These are phyloP conservation scores for Poeciliopsis prolifica DNA, from an alignment of 2,113 vertebrate genomes.

Conservation along the genomic window DNA sequence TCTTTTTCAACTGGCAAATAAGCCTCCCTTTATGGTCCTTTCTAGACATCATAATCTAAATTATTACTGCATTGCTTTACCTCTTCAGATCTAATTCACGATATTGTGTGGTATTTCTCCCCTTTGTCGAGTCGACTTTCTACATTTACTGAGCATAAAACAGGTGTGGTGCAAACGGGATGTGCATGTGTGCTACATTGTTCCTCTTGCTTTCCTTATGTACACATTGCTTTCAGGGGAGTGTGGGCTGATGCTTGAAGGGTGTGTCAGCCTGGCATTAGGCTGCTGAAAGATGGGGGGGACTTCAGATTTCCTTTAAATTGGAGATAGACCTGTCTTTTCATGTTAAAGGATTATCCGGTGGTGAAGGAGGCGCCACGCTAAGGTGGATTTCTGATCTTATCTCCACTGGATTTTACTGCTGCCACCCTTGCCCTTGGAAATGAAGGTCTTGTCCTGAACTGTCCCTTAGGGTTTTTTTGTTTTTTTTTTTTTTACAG, in stretches of 20 bases:
- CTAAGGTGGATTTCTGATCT: constrained; percentile 63
- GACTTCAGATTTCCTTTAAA: constrained; percentile 60
- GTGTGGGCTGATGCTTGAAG: constrained; percentile 42
- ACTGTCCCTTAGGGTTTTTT: neutral
- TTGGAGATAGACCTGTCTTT: constrained; percentile 58
- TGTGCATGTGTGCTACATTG: constrained; percentile 18
- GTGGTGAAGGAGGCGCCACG: constrained; percentile 65
- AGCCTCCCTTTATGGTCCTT: constrained; percentile 13
- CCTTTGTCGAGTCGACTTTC: constrained; percentile 10
- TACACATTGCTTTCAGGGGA: constrained; percentile 35
- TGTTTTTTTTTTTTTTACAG: neutral
- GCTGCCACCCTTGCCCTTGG: constrained; percentile 54
- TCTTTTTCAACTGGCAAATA: constrained; percentile 41
- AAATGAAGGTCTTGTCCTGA: constrained; percentile 41
- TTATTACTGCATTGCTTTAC: constrained; percentile 1
- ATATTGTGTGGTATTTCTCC: neutral
- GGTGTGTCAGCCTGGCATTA: constrained; percentile 52
- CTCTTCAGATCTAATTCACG: constrained; percentile 5
- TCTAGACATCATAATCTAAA: constrained; percentile 25
- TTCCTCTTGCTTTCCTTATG: constrained; percentile 45
- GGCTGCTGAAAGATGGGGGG: constrained; percentile 31
- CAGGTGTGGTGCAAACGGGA: constrained; percentile 26
- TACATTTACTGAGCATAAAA: constrained; percentile 26
- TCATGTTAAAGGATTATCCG: constrained; percentile 69
- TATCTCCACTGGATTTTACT: constrained; percentile 49